Evolutionary conservation across 2,797 vertebrate genomes (phyloP).

Genomic region (Capromys pilorides): DNA sequence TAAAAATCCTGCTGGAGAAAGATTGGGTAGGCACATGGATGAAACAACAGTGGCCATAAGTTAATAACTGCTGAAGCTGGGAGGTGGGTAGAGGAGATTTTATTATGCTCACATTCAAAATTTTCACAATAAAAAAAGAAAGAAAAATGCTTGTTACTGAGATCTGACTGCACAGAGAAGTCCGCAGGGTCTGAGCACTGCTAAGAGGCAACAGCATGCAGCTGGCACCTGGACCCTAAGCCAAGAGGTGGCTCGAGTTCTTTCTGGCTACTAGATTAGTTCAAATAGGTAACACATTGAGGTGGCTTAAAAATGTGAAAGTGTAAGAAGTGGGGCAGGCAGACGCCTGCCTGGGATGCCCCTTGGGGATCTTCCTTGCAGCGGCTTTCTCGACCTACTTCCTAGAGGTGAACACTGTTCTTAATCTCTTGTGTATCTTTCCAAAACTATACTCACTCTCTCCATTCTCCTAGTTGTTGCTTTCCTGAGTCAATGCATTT

Average conservation of each 20-base stretch:
- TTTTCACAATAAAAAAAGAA: conserved; percentile 26
- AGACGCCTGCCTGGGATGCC: neutral
- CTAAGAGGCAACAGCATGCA: neutral
- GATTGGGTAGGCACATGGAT: neutral
- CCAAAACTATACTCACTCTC: neutral
- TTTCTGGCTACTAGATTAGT: neutral
- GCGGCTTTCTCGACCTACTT: neutral
- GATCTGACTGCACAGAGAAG: neutral
- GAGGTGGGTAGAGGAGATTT: neutral
- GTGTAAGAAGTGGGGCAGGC: neutral
- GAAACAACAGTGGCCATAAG: neutral
- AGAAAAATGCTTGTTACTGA: neutral
- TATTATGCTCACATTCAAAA: neutral
- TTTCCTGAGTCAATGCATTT: neutral
- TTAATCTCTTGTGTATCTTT: neutral
- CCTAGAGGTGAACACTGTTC: neutral
- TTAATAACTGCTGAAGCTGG: neutral
- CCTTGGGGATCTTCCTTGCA: neutral
- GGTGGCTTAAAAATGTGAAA: neutral
- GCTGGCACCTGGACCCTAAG: neutral
- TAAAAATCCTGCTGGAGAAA: neutral
- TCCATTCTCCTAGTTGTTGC: neutral
- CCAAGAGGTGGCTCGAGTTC: neutral
- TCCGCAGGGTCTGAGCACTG: neutral
- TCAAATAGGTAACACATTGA: neutral